Conservation (phyloP, 2,888 invertebrate species). For the Cactoblastis cactorum region DNA sequence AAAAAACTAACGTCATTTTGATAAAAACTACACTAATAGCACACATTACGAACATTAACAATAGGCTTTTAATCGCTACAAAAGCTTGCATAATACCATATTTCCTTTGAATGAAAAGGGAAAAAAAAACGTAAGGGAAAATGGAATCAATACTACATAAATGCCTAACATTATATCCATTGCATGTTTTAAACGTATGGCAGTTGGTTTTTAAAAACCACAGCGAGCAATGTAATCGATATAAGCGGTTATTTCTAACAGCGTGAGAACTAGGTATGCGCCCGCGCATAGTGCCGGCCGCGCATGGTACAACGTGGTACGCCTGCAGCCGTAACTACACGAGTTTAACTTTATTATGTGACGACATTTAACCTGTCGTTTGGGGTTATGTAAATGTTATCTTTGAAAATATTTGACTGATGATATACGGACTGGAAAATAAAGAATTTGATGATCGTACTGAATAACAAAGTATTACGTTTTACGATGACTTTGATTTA, state of each 20-base stretch:
- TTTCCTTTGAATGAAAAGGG: slow-evolving; percentile 45
- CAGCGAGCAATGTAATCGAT: neutral
- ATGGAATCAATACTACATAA: neutral
- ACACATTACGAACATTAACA: slow-evolving; percentile 8
- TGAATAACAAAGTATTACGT: no score
- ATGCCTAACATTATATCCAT: neutral
- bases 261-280: slow-evolving; percentile 21
- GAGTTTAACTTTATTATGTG: slow-evolving; percentile 2
- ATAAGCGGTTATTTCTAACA: neutral
- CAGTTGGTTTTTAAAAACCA: neutral
- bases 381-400: neutral
- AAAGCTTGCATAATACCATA: slow-evolving; percentile 16
- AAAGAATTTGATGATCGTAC: no score
- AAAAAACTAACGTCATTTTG: neutral
- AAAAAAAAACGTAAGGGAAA: slow-evolving; percentile 11
- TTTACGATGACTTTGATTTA: no score
- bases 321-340: slow-evolving; percentile 22
- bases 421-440: no score
- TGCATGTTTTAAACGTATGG: neutral
- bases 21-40: slow-evolving; percentile 6
- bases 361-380: neutral
- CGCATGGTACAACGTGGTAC: slow-evolving; percentile 61
- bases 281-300: slow-evolving; percentile 46
- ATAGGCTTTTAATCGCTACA: slow-evolving; percentile 8
- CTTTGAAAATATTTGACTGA: neutral